Evolutionary conservation across 37 sponge, comb jelly and placozoan species (phyloP), one percentile per base, ranked within the genome.

Genomic region (Cliona cf. orientalis): DNA sequence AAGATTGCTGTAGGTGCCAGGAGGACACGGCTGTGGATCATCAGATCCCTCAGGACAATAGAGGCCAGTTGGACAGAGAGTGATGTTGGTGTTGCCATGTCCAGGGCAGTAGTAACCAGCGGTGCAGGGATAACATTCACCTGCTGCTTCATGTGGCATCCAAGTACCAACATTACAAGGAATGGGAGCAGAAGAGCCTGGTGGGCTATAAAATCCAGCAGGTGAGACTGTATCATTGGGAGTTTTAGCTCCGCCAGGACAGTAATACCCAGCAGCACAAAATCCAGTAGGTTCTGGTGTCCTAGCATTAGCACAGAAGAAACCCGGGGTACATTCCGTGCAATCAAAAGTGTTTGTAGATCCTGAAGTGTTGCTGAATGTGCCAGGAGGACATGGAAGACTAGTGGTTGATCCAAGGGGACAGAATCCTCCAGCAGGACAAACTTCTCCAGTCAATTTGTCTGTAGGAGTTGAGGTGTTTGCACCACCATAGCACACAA

Each of bases 401-500:
- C 25, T n/a, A n/a, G 28, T n/a, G 63, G 26, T 61, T 22, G 63
- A 61, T 12, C 63, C 63, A 25, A 22, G 6, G 6, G 63, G 63
- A 61, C 63, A 61, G 63, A 26, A 61, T 7, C 63, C 63, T n/a
- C 63, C 69, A 34, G 39, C n/a, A 6, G 69, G 69, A 23, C 69
- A 68, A 7, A 68, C 23, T 68, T 68, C 69, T 68, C 69, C 69
- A n/a, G 69, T 37, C 11, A 31, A 37, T 12, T 41, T 41, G 36
- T 68, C 69, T 9, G 42, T 68, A 7, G 69, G 69, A 37, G 69
- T 68, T 36, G 69, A 68, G 9, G 69, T 68, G 41, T 68, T 68
- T 39, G 69, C 69, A n/a, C 69, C 69, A 39, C 9, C 9, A 34
- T 68, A 68, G 23, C 69, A 68, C 19, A 68, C 69, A 34, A 36